Evolutionary conservation across 2,888 invertebrate species (phyloP).

Genomic region (Caenorhabditis panamensis): DNA sequence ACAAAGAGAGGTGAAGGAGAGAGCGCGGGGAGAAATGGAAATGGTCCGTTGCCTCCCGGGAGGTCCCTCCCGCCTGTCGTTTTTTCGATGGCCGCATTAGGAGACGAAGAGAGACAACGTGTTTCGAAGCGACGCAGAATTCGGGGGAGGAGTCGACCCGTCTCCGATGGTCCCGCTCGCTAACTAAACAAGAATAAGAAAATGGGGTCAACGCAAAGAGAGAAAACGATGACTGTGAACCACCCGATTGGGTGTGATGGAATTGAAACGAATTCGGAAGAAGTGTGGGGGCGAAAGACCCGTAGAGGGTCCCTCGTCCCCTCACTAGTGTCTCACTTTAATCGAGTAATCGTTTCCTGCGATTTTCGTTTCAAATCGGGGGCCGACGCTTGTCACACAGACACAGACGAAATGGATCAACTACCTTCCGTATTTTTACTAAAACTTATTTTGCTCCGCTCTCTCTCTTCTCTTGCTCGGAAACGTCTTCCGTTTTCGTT

Average conservation of each 20-base stretch:
- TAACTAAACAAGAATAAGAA: slow-evolving; percentile 14
- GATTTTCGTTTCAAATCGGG: slow-evolving; percentile 61
- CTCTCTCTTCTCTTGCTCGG: background rate
- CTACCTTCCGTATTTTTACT: slow-evolving; percentile 54
- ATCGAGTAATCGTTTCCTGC: slow-evolving; percentile 65
- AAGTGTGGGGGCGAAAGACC: background rate
- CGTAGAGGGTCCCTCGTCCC: background rate
- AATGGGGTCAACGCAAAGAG: slow-evolving; percentile 9
- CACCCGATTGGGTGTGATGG: background rate
- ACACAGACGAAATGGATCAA: slow-evolving; percentile 15
- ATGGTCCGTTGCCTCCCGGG: slow-evolving; percentile 12
- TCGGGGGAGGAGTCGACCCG: slow-evolving; percentile 1
- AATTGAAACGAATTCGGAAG: background rate
- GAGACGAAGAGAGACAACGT: background rate
- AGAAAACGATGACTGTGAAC: too few relatives aligned
- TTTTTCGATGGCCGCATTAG: background rate
- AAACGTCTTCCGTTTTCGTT: slow-evolving; percentile 15
- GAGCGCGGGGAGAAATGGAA: background rate
- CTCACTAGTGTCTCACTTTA: slow-evolving; percentile 53
- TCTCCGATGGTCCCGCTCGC: background rate
- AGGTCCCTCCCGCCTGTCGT: slow-evolving; percentile 5
- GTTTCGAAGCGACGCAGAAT: slow-evolving; percentile 7
- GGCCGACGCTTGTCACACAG: slow-evolving; percentile 43
- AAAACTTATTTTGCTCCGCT: slow-evolving; percentile 23
- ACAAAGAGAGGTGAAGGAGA: slow-evolving; percentile 12